These are phyloP conservation scores for Pararge aegeria DNA, from an alignment of 1,140 invertebrate genomes.

Conservation along the genomic window DNA sequence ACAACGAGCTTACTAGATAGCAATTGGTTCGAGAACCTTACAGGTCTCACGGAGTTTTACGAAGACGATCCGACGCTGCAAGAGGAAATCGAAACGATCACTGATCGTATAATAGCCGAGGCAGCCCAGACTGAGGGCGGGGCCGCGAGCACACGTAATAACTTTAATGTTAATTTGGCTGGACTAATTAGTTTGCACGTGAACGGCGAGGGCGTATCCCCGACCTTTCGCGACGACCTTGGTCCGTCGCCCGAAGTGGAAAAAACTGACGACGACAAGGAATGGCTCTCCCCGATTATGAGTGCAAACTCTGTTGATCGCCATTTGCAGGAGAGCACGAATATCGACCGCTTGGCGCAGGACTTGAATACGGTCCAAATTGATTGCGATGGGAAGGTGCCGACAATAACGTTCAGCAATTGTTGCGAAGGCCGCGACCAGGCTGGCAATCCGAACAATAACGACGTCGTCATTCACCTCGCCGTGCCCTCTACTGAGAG, in stretches of 20 bases:
- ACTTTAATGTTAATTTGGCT: slow-evolving; percentile 74
- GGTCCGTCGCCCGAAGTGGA: slow-evolving; percentile 52
- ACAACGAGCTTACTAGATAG: slow-evolving; percentile 50
- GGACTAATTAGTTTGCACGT: slow-evolving; percentile 65
- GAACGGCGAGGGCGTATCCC: slow-evolving; percentile 53
- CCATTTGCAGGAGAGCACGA: slow-evolving; percentile 38
- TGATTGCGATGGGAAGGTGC: slow-evolving; percentile 61
- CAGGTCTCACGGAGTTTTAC: slow-evolving; percentile 69
- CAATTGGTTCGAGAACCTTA: slow-evolving; percentile 67
- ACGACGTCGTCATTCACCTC: slow-evolving; percentile 59
- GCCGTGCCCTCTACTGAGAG: slow-evolving; percentile 70
- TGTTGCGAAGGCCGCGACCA: slow-evolving; percentile 59
- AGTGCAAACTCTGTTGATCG: slow-evolving; percentile 59
- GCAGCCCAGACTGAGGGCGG: slow-evolving; percentile 44
- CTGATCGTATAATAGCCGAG: slow-evolving; percentile 53
- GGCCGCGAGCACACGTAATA: slow-evolving; percentile 35
- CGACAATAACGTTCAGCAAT: slow-evolving; percentile 75
- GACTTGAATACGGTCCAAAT: slow-evolving; percentile 61
- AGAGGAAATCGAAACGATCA: slow-evolving; percentile 60
- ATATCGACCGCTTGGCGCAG: slow-evolving; percentile 57
- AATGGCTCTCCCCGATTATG: slow-evolving; percentile 70
- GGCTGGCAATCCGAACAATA: slow-evolving; percentile 49
- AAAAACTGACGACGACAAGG: slow-evolving; percentile 49
- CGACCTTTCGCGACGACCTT: slow-evolving; percentile 44
- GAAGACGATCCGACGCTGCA: slow-evolving; percentile 65